Conservation (phyloP, 2,113 vertebrate genomes). For the Aegotheles bennettii region DNA sequence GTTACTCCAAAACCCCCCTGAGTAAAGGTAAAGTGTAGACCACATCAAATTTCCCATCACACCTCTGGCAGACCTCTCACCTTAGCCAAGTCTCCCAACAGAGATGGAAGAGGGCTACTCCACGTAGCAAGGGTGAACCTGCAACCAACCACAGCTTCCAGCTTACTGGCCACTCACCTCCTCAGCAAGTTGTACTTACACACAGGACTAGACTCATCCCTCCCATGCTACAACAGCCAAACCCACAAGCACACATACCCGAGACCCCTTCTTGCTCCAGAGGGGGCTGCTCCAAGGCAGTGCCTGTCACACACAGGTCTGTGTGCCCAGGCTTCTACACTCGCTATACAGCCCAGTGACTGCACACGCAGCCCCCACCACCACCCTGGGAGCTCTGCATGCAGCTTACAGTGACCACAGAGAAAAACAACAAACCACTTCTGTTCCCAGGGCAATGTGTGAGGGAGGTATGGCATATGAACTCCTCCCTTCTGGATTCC, state of each 20-base stretch:
- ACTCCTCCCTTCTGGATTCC: not conserved
- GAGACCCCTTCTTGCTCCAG: not conserved
- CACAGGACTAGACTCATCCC: not conserved
- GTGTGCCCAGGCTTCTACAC: fast-evolving
- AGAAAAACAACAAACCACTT: not conserved
- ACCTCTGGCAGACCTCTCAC: not conserved
- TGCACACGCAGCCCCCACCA: not conserved
- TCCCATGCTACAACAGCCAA: not conserved
- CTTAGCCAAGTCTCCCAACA: not conserved
- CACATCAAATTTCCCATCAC: not conserved
- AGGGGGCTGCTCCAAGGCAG: not conserved
- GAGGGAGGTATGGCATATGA: not conserved
- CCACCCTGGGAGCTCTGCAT: not conserved
- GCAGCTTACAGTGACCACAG: not conserved
- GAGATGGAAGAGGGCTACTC: not conserved
- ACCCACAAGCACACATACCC: not conserved
- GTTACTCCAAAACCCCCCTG: not conserved
- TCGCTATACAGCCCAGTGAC: fast-evolving
- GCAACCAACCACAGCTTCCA: not conserved
- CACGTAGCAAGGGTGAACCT: not conserved
- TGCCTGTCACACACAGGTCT: fast-evolving
- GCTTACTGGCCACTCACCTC: not conserved
- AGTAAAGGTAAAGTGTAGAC: not conserved
- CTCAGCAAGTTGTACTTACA: not conserved
- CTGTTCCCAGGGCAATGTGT: not conserved